Evolutionary conservation across 2,888 invertebrate species (phyloP).

Genomic region (Dryobota labecula): DNA sequence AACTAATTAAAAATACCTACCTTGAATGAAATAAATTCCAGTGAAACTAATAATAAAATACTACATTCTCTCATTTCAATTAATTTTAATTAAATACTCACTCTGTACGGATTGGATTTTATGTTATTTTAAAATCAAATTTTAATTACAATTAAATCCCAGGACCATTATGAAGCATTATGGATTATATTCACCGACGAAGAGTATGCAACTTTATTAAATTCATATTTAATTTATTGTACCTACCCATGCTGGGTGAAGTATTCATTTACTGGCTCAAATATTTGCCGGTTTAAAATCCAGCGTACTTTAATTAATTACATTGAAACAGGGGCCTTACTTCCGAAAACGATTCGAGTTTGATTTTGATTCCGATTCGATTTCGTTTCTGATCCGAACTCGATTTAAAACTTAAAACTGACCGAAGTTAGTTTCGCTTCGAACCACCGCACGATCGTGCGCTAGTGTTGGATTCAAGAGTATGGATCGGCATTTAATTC

Average conservation of each 20-base stretch:
- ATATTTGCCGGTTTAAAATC: not conserved
- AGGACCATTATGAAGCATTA: not conserved
- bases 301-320: conserved; percentile 13
- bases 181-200: not conserved
- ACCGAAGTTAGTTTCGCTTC: too few relatives aligned
- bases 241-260: conserved; percentile 1
- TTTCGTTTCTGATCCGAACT: too few relatives aligned
- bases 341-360: too few relatives aligned
- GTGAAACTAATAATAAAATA: conserved; percentile 31
- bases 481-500: too few relatives aligned
- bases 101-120: conserved; percentile 1
- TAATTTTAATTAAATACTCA: conserved; percentile 27
- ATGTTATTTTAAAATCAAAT: conserved; percentile 17
- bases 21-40: conserved; percentile 16
- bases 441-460: too few relatives aligned
- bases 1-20: conserved; percentile 19
- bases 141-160: conserved; percentile 28
- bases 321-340: too few relatives aligned
- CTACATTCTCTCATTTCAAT: conserved; percentile 16
- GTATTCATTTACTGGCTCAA: conserved; percentile 3
- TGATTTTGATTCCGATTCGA: too few relatives aligned
- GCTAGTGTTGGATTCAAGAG: too few relatives aligned
- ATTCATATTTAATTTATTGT: conserved; percentile 20
- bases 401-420: too few relatives aligned
- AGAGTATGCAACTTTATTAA: conserved; percentile 15